These are phyloP conservation scores for Enteromius anoplus DNA, from an alignment of 2,797 vertebrate genomes.

Conservation along the genomic window DNA sequence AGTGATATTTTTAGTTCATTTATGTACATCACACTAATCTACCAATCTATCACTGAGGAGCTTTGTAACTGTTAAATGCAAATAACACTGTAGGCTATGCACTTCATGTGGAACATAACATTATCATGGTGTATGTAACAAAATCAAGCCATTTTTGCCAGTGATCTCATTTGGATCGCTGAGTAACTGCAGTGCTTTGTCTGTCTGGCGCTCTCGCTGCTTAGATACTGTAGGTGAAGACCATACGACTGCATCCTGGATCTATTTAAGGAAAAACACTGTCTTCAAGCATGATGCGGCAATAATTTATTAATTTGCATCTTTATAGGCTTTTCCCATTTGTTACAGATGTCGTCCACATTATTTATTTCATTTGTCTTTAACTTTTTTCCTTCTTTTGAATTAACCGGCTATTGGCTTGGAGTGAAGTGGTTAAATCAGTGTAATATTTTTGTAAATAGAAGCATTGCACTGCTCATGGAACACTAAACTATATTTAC, in stretches of 20 bases:
- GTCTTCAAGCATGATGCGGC: constrained; percentile 35
- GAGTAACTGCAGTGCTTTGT: constrained; percentile 23
- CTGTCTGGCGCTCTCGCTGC: constrained; percentile 1
- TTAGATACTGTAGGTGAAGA: constrained; percentile 30
- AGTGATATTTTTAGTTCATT: constrained; percentile 33
- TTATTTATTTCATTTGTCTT: constrained; percentile 53
- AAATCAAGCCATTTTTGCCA: constrained; percentile 34
- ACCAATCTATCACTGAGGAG: constrained; percentile 29
- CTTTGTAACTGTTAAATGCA: constrained; percentile 29
- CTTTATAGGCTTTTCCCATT: constrained; percentile 22
- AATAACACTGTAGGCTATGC: constrained; percentile 50
- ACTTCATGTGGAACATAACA: constrained; percentile 34
- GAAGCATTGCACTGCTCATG: constrained; percentile 51
- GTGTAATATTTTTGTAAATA: constrained; percentile 57
- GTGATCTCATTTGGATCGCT: constrained; percentile 14
- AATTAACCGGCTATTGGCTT: constrained; percentile 31
- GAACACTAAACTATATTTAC: constrained; percentile 54
- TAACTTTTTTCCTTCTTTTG: constrained; percentile 28
- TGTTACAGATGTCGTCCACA: constrained; percentile 37
- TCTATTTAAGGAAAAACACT: constrained; percentile 18
- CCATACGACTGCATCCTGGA: constrained; percentile 30
- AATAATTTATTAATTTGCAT: constrained; percentile 45
- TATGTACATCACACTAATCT: constrained; percentile 23
- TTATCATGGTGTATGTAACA: constrained; percentile 26
- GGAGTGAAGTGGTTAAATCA: constrained; percentile 53